Conservation (phyloP, 2,888 invertebrate genomes). For the Aphodius granarius region DNA sequence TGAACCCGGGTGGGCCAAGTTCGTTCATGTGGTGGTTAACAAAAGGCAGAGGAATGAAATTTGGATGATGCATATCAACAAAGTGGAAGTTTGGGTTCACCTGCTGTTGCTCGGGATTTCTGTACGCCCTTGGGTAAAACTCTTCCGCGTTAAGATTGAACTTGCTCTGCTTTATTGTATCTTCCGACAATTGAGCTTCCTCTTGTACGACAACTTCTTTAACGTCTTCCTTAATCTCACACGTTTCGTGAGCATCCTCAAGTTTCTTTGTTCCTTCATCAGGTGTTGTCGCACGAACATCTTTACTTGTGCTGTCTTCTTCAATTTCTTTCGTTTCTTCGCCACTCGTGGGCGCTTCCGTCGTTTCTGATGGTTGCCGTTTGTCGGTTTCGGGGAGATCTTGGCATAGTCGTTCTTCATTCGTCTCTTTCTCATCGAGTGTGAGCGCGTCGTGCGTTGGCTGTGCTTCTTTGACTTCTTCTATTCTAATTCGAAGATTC, state of each 20-base stretch:
- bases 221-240: background rate
- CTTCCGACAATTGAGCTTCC: background rate
- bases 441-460: background rate
- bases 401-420: slow-evolving; percentile 4
- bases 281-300: background rate
- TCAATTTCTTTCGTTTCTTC: slow-evolving; percentile 11
- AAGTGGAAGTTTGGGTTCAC: slow-evolving; percentile 40
- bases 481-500: background rate
- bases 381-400: slow-evolving; percentile 4
- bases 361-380: slow-evolving; percentile 1
- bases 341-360: background rate
- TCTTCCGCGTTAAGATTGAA: slow-evolving; percentile 50
- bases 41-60: slow-evolving; percentile 46
- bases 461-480: slow-evolving; percentile 12
- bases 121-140: slow-evolving; percentile 51
- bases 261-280: background rate
- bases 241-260: background rate
- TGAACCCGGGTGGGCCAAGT: slow-evolving; percentile 22
- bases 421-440: background rate
- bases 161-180: background rate
- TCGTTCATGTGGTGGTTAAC: slow-evolving; percentile 42
- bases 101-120: slow-evolving; percentile 36
- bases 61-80: slow-evolving; percentile 43
- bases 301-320: background rate
- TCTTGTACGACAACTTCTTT: too few species aligned